Conservation (phyloP, 2,113 vertebrate genomes). For the Pseudopipra pipra region DNA sequence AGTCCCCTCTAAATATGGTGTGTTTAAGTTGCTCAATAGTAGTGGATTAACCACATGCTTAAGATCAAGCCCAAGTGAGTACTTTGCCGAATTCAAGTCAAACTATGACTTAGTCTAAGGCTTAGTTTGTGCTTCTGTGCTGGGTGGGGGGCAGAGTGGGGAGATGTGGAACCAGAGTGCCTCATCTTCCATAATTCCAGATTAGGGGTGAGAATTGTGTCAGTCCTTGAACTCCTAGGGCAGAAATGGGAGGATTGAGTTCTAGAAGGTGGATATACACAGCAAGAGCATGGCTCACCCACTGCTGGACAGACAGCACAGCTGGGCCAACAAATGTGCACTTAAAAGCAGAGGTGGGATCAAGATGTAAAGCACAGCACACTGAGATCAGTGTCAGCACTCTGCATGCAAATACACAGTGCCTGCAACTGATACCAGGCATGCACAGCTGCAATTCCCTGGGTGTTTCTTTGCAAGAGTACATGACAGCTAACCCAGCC, state of each 20-base stretch:
- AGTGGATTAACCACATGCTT: not conserved
- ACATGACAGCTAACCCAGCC: not conserved
- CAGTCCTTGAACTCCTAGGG: not conserved
- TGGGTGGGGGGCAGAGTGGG: fast-evolving
- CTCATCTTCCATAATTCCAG: not conserved
- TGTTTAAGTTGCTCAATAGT: not conserved
- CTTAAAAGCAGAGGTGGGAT: not conserved
- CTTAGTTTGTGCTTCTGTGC: not conserved
- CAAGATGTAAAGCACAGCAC: not conserved
- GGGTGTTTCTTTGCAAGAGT: not conserved
- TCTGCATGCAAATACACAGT: not conserved
- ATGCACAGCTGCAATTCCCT: not conserved
- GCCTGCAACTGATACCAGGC: not conserved
- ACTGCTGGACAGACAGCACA: not conserved
- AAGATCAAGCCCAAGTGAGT: not conserved
- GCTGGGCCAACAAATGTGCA: not conserved
- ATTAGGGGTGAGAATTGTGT: not conserved
- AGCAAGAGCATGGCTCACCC: not conserved
- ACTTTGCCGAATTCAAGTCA: not conserved
- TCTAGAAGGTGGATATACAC: not conserved
- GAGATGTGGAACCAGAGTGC: not conserved
- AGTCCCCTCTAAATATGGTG: not conserved
- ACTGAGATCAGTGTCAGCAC: not conserved
- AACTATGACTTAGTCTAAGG: not conserved
- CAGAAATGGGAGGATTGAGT: not conserved